Conservation (phyloP, 2,888 invertebrate species). For the Stenodema calcarata region DNA sequence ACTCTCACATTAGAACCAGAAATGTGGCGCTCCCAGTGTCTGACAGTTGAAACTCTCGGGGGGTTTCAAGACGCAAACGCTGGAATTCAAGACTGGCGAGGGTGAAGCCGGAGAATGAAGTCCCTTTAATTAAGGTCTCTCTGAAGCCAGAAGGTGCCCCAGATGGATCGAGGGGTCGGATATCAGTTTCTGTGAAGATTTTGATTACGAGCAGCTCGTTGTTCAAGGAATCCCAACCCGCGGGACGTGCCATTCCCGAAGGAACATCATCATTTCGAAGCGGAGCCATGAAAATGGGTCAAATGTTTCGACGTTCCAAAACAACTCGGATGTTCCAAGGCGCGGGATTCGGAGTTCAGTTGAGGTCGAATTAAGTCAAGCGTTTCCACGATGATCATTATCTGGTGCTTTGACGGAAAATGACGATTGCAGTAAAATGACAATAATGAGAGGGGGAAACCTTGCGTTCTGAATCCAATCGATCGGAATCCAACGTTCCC, state of each 20-base stretch:
- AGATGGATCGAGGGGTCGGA: background rate
- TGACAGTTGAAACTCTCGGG: background rate
- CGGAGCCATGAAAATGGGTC: background rate
- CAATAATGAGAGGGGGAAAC: too few species aligned
- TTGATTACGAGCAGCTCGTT: background rate
- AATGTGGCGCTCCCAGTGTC: background rate
- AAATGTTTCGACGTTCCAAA: too few species aligned
- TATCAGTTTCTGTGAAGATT: background rate
- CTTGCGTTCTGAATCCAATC: too few species aligned
- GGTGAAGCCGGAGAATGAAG: background rate
- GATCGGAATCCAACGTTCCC: too few species aligned
- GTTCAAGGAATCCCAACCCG: background rate
- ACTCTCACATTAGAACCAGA: background rate
- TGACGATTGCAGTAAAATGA: too few species aligned
- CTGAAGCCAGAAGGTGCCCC: background rate
- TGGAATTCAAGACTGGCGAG: background rate
- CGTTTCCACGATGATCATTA: too few species aligned
- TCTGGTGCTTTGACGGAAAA: too few species aligned
- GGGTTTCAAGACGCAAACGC: background rate
- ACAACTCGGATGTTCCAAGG: too few species aligned
- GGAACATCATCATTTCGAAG: background rate
- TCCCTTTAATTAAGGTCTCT: background rate
- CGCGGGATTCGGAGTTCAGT: too few species aligned
- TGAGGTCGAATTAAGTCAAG: too few species aligned
- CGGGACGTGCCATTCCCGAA: background rate